Evolutionary conservation across 2,888 invertebrate genomes (phyloP).

Genomic region (Microctonus brassicae): DNA sequence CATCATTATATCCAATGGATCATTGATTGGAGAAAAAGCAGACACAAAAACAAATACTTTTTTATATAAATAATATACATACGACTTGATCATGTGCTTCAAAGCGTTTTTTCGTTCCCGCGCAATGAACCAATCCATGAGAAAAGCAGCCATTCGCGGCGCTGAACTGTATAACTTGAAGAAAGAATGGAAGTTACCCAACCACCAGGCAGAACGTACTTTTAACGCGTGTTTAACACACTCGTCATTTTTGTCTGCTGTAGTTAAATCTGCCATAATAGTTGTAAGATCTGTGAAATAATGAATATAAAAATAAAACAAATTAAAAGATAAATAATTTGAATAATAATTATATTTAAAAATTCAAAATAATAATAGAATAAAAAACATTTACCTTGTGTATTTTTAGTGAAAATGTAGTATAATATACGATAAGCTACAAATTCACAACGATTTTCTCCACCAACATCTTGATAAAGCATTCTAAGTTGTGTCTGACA

Average conservation of each 20-base stretch:
- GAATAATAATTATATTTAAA: not conserved
- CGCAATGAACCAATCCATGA: constrained; percentile 98
- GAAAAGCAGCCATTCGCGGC: constrained; percentile 95
- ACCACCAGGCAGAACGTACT: constrained; percentile 93
- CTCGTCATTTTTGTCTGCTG: constrained; percentile 83
- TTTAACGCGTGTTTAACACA: constrained; percentile 89
- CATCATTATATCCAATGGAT: not conserved
- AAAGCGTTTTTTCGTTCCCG: constrained; percentile 93
- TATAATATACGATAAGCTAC: constrained; percentile 97
- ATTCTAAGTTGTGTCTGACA: constrained; percentile 98
- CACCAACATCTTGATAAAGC: constrained; percentile 87
- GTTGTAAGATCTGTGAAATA: constrained; percentile 93
- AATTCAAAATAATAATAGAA: not conserved
- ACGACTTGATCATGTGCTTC: constrained; percentile 96
- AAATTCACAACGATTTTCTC: constrained; percentile 89
- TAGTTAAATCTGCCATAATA: constrained; percentile 84
- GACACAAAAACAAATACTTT: constrained; percentile 22
- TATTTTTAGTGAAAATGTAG: constrained; percentile 98
- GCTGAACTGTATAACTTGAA: constrained; percentile 91
- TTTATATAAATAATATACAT: constrained; percentile 75
- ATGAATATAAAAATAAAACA: no score
- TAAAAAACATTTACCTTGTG: constrained; percentile 79
- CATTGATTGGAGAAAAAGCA: constrained; percentile 30
- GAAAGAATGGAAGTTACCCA: constrained; percentile 92
- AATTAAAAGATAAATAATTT: constrained; percentile 18